Conservation (phyloP, 2,113 vertebrate genomes). For the Peromyscus polionotus region DNA sequence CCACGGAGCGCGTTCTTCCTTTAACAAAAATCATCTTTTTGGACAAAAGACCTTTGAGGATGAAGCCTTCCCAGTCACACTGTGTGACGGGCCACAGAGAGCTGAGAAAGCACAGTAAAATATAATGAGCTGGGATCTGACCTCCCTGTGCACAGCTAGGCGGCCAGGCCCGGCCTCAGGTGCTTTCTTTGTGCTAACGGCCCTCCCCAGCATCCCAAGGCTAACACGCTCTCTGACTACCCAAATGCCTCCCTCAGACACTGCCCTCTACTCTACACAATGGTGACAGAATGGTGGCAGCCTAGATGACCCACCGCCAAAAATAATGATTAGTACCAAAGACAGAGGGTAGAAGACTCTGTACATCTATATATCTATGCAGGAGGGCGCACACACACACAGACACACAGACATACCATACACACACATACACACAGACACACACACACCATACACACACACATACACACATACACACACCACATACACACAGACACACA, state of each 20-base stretch:
- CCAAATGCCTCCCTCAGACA: neutral
- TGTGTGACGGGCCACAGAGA: neutral
- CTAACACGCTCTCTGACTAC: conserved; percentile 11
- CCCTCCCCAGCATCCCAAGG: neutral
- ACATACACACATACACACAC: neutral
- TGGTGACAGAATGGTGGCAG: conserved; percentile 6
- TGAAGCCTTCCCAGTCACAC: neutral
- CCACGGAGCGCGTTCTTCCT: neutral
- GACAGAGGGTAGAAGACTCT: neutral
- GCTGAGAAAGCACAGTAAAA: neutral
- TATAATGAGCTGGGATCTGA: neutral
- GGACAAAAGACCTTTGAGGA: neutral
- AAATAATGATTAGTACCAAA: neutral
- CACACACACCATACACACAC: neutral
- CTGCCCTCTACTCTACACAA: neutral
- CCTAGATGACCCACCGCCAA: neutral
- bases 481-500: neutral
- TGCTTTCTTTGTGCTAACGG: neutral
- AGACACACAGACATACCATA: neutral
- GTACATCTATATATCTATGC: neutral
- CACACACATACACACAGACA: neutral
- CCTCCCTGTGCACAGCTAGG: neutral
- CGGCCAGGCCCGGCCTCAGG: conserved; percentile 16
- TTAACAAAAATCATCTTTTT: conserved; percentile 4
- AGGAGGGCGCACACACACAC: fast-evolving